Evolutionary conservation across 23 tunicate species (phyloP), one percentile per base, ranked within the genome.

Genomic region (Phallusia fumigata): DNA sequence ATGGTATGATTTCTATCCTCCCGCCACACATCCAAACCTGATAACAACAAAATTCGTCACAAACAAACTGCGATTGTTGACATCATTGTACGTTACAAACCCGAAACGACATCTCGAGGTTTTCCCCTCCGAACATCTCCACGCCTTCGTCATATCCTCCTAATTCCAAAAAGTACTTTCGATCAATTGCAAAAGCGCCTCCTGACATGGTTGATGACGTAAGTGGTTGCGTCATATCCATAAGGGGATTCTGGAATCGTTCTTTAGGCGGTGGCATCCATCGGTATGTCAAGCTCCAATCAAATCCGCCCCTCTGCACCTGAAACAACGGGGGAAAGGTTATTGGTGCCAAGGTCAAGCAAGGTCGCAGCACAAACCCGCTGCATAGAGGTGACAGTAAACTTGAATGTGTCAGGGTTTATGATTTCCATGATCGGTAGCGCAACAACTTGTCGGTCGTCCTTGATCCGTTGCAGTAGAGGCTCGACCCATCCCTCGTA

Each of bases 21-120:
- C 99, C 99, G 36, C 96, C 99, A 52, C 99, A 96, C 88, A 84
- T 91, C 99, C 99, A 96, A 28, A 86, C 81, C 93, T 91, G 86
- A 65, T 30, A 65, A 78, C 6, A 31, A 31, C 35, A 82, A 52
- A 8, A 88, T 90, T 79, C 92, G 53, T 40, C 47, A 40, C 47
- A 33, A 26, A 65, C 32, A 79, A 92, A 96, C 36, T 97, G 92
- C 84, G 88, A 83, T 81, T 96, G 44, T 74, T 74, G n/a, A 65
- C 10, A 6, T 5, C 26, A 58, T 58, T 58, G 69, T 58, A 16
- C 16, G 28, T 58, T 16, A 58, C 69, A 21, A 58, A 93, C 98
- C 87, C 95, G 53, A 79, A 92, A 96, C 30, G 99, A 96, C 87
- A 96, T 86, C 77, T 96, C 99, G 32, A 96, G 75, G 65, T 96